Evolutionary conservation across 2,113 vertebrate species (phyloP), one percentile per base, ranked within the genome.

Genomic region (Eurypyga helias): DNA sequence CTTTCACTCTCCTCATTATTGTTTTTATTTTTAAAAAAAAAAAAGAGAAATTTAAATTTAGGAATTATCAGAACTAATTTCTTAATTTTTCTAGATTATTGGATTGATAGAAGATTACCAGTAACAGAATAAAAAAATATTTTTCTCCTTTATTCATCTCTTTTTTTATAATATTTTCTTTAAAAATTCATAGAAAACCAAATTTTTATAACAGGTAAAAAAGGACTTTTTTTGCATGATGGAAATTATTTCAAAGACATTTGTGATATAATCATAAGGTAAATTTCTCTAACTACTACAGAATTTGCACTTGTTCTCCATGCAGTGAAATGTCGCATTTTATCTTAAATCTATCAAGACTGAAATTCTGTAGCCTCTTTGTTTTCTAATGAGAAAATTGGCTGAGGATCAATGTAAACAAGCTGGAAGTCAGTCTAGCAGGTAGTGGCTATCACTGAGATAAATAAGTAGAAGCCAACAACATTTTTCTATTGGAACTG

Each of bases 151-250:
- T 7, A 41, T 69, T 62, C 9, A 43, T 4, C 7, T 34, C 3
- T 58, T 11, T 70, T 70, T 58, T 75, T 66, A 52, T 54, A 1
- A 28, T 65, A 38, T 2, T 60, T 65, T 38, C 14, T 69, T 58
- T 5, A 65, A 55, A 71, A 45, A 48, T 13, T 1, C 2, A 4
- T 34, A 67, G 21, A 54, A 87, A 66, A 10, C 0, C 2, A 7
- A 5, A 17, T 17, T 58, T 43, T 64, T 52, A 11, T 29, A 36
- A 25, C 8, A 54, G 7, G 17, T 18, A 34, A 21, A 58, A 70
- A 64, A 64, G 9, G 7, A 26, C 3, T 9, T 41, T 51, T 71
- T 58, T 31, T 78, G 9, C 8, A 72, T 61, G 28, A 23, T 24
- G 13, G n/a, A 79, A 78, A 62, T 45, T 48, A 33, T 57, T 78